A percentile compares a stretch with the other conserved stretches of the same genome.
Conservation (phyloP, 2,113 vertebrate species). For the Caranx ignobilis region DNA sequence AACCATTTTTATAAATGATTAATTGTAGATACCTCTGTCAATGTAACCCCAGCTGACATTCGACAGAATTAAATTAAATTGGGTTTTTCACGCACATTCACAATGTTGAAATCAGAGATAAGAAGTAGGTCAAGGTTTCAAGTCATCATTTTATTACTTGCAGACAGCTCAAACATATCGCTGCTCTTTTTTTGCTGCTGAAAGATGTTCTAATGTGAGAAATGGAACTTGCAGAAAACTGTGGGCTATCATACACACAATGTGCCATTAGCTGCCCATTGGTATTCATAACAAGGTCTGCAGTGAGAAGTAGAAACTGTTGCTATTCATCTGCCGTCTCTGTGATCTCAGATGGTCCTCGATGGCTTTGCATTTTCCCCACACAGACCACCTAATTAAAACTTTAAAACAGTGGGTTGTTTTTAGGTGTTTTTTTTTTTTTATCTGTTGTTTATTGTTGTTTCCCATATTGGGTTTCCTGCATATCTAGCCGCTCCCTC, state of each 20-base stretch:
- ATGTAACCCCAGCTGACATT: neutral
- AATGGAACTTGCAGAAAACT: conserved; percentile 47
- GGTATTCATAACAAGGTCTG: conserved; percentile 68
- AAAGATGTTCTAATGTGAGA: conserved; percentile 55
- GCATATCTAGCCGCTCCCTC: neutral
- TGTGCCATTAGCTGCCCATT: conserved; percentile 58
- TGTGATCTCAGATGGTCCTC: conserved; percentile 72
- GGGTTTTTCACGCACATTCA: conserved; percentile 1
- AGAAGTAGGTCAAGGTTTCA: conserved; percentile 28
- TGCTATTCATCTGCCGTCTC: conserved; percentile 71
- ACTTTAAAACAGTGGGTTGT: conserved; percentile 39
- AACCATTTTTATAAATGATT: neutral
- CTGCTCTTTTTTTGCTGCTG: conserved; percentile 28
- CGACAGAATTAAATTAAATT: neutral
- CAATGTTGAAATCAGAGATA: conserved; percentile 9
- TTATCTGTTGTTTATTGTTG: conserved; percentile 2
- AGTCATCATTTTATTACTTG: conserved; percentile 8
- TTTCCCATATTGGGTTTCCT: conserved; percentile 9
- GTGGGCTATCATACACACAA: conserved; percentile 39
- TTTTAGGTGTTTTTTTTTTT: conserved; percentile 40
- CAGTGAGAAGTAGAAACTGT: conserved; percentile 68
- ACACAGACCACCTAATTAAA: conserved; percentile 60
- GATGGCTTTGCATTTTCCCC: conserved; percentile 66
- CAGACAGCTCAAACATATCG: conserved; percentile 19
- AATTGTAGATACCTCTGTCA: neutral